Evolutionary conservation across 2,113 vertebrate genomes (phyloP).

Genomic region (Colistium nudipinnis): DNA sequence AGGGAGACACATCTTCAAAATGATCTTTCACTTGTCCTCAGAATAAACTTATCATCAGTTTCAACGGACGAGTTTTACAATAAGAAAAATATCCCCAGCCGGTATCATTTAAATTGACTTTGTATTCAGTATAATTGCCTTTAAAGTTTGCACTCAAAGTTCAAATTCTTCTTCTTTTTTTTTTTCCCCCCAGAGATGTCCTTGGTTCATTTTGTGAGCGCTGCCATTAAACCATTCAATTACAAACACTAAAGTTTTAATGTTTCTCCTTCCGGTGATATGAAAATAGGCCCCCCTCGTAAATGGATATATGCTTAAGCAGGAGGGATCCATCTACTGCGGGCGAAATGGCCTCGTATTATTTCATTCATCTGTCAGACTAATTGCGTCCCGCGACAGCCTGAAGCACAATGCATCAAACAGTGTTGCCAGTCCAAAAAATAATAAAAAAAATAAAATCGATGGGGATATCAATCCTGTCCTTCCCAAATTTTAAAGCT

Average conservation of each 20-base stretch:
- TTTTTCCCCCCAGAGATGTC: slow-evolving; percentile 42
- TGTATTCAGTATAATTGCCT: slow-evolving; percentile 7
- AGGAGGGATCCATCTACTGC: slow-evolving; percentile 67
- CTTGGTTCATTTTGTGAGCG: slow-evolving; percentile 63
- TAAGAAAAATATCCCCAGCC: too few relatives aligned
- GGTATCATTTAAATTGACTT: background rate
- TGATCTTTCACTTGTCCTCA: background rate
- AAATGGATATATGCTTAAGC: slow-evolving; percentile 64
- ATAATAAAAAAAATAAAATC: slow-evolving; percentile 58
- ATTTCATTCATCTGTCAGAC: slow-evolving; percentile 73
- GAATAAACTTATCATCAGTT: background rate
- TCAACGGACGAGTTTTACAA: background rate
- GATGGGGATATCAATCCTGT: slow-evolving; percentile 59
- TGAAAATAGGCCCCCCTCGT: slow-evolving; percentile 50
- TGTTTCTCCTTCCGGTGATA: slow-evolving; percentile 65
- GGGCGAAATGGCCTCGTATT: slow-evolving; percentile 72
- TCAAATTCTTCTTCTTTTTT: too few relatives aligned
- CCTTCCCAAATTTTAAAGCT: slow-evolving; percentile 54
- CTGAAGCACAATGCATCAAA: slow-evolving; percentile 65
- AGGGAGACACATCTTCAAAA: too few relatives aligned
- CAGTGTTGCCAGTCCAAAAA: slow-evolving; percentile 57
- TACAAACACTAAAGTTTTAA: slow-evolving; percentile 64
- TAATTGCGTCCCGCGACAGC: slow-evolving; percentile 74
- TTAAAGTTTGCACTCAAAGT: slow-evolving; percentile 35
- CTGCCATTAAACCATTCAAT: slow-evolving; percentile 63